Conservation (phyloP, 2,797 vertebrate genomes). For the Enteromius unitaeniatus region DNA sequence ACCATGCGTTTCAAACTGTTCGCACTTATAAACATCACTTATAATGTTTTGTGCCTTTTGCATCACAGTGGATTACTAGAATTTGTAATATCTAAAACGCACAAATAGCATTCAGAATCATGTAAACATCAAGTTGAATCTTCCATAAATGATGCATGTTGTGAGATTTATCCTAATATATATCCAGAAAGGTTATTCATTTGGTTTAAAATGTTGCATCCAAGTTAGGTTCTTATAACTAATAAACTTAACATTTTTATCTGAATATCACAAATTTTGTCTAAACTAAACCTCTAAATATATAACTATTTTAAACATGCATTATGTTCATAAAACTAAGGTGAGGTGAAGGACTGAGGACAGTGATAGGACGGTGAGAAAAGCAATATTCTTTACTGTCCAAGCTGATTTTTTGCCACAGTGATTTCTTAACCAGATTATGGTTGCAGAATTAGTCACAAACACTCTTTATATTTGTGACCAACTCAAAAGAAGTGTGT, state of each 20-base stretch:
- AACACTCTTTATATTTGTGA: slow-evolving; percentile 54
- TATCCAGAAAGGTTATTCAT: neutral
- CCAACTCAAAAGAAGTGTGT: slow-evolving; percentile 65
- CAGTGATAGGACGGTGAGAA: neutral
- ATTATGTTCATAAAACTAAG: neutral
- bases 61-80: neutral
- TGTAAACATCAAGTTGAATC: neutral
- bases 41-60: too few relatives aligned
- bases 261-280: neutral
- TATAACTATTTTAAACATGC: neutral
- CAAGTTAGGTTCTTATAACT: neutral
- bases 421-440: slow-evolving; percentile 54
- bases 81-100: neutral
- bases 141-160: neutral
- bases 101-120: neutral
- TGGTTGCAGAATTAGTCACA: slow-evolving; percentile 45
- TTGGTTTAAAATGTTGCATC: neutral
- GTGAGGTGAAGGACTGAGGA: neutral
- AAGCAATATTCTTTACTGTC: slow-evolving; percentile 13
- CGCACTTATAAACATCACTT: neutral
- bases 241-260: neutral
- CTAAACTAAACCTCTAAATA: neutral
- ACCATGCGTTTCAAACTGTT: neutral
- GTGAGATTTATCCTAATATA: neutral
- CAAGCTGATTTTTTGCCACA: slow-evolving; percentile 28